Evolutionary conservation across 37 sponge, comb jelly and placozoan genomes (phyloP).

Genomic region (Cladorhizidae sp.): DNA sequence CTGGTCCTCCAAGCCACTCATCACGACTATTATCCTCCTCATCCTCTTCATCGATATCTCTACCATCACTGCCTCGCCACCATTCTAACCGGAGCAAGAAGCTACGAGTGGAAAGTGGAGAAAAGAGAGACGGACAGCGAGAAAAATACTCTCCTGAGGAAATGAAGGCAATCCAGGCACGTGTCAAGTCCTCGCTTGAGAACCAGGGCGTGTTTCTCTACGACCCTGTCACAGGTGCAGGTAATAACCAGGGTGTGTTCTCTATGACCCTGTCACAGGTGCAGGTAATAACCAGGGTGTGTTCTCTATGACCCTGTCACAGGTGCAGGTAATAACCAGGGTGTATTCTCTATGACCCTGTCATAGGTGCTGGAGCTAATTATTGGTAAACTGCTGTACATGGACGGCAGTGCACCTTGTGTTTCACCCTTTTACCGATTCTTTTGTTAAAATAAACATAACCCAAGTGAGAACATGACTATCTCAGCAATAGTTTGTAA

Average conservation of each 20-base stretch:
- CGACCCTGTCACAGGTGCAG: constrained; percentile 61
- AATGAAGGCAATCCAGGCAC: constrained; percentile 42
- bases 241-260: background rate
- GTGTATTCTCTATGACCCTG: too few species aligned
- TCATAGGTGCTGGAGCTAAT: too few species aligned
- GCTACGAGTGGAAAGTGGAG: background rate
- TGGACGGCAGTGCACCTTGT: too few species aligned
- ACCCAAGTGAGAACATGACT: too few species aligned
- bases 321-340: background rate
- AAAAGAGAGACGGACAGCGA: background rate
- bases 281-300: constrained; percentile 11
- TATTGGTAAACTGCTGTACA: too few species aligned
- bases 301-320: too few species aligned
- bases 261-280: constrained; percentile 39
- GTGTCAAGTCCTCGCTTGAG: constrained; percentile 64
- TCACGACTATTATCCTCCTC: background rate
- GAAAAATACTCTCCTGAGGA: constrained; percentile 47
- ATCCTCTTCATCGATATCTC: background rate
- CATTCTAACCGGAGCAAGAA: background rate
- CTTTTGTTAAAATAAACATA: too few species aligned
- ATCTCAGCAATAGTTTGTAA: too few species aligned
- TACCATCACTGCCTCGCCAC: background rate
- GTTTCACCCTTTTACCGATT: too few species aligned
- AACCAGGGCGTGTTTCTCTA: constrained; percentile 79
- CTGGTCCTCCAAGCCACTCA: too few species aligned